Evolutionary conservation across 2,113 vertebrate species (phyloP).

Genomic region (Seriola aureovittata): DNA sequence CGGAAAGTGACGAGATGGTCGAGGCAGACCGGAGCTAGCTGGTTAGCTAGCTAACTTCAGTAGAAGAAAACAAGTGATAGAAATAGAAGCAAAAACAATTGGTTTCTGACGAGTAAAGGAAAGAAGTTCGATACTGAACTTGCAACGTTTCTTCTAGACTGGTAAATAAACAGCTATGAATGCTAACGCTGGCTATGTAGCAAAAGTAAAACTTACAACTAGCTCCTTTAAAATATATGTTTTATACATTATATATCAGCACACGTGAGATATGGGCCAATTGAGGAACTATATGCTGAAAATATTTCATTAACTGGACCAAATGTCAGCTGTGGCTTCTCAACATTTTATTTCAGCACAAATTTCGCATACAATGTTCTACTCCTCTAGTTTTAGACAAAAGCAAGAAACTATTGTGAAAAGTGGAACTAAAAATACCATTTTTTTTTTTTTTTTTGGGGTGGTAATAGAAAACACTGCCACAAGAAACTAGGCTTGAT

Average conservation of each 20-base stretch:
- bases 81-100: too few relatives aligned
- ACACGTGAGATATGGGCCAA: not conserved
- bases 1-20: too few relatives aligned
- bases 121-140: too few relatives aligned
- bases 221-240: not conserved
- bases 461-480: conserved; percentile 17
- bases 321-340: conserved; percentile 16
- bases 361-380: conserved; percentile 1
- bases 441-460: not conserved
- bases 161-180: too few relatives aligned
- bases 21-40: too few relatives aligned
- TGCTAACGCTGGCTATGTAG: too few relatives aligned
- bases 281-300: not conserved
- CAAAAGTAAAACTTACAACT: too few relatives aligned
- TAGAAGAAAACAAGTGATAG: too few relatives aligned
- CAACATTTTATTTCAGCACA: conserved; percentile 10
- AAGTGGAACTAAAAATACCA: conserved; percentile 22
- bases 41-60: too few relatives aligned
- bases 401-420: conserved; percentile 16
- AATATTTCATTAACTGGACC: conserved; percentile 17
- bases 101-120: too few relatives aligned
- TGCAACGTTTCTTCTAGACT: too few relatives aligned
- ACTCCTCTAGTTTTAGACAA: conserved; percentile 11
- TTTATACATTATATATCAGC: conserved; percentile 5
- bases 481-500: conserved; percentile 44